A percentile compares a stretch with the other conserved stretches of the same genome.
Conservation (phyloP, 2,888 invertebrate species). For the Sepiola atlantica region DNA sequence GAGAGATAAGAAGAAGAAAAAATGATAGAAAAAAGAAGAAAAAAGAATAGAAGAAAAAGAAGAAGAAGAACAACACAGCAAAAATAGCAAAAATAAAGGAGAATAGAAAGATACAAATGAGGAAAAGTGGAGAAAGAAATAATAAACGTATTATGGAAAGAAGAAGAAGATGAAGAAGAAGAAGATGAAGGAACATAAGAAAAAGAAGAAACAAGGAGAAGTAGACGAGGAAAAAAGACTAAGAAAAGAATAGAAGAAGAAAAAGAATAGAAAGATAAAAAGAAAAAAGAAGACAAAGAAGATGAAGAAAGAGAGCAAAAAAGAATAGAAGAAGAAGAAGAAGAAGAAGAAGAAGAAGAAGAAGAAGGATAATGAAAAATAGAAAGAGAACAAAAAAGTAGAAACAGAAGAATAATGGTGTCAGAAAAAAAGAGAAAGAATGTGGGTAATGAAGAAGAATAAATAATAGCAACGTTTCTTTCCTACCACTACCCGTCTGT, state of each 20-base stretch:
- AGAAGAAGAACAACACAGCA: not conserved
- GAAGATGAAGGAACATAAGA: not conserved
- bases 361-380: not conserved
- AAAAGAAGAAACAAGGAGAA: not conserved
- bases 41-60: not conserved
- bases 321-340: too few relatives aligned
- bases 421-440: not conserved
- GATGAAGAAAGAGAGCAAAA: too few relatives aligned
- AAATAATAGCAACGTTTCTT: too few relatives aligned
- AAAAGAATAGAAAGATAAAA: too few relatives aligned
- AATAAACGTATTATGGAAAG: not conserved
- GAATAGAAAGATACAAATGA: not conserved
- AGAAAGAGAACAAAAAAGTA: not conserved
- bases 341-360: too few relatives aligned
- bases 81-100: not conserved
- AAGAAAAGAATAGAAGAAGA: too few relatives aligned
- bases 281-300: too few relatives aligned
- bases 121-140: not conserved
- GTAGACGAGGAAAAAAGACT: too few relatives aligned
- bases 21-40: too few relatives aligned
- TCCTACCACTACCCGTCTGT: too few relatives aligned
- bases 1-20: too few relatives aligned
- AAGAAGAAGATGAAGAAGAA: not conserved
- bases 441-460: too few relatives aligned
- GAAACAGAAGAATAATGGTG: not conserved